Evolutionary conservation across 2,113 vertebrate species (phyloP).

Genomic region (Sarotherodon lohbergeri): DNA sequence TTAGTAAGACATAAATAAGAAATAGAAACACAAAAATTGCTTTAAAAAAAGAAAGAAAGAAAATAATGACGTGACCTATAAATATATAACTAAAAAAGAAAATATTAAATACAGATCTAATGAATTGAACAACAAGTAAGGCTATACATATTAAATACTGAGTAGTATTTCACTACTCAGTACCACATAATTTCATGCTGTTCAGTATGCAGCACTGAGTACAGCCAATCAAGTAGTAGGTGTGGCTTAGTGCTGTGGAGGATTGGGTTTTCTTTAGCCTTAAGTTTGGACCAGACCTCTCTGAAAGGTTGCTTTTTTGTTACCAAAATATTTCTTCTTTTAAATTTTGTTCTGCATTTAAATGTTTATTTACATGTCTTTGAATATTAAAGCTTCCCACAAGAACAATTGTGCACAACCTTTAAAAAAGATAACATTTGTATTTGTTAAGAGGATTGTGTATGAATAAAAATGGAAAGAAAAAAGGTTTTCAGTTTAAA

Average conservation of each 20-base stretch:
- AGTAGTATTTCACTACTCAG: neutral
- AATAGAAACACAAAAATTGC: neutral
- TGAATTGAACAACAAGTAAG: neutral
- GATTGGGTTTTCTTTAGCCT: neutral
- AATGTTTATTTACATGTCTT: neutral
- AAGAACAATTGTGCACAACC: neutral
- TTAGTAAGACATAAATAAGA: neutral
- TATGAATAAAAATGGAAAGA: neutral
- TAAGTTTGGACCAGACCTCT: neutral
- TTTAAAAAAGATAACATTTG: neutral
- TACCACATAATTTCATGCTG: rapidly evolving
- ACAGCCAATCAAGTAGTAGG: neutral
- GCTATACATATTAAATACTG: neutral
- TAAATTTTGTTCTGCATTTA: rapidly evolving
- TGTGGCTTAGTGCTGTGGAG: neutral
- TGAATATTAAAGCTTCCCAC: neutral
- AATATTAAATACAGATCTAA: neutral
- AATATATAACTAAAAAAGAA: neutral
- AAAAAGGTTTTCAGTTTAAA: neutral
- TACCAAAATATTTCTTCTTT: neutral
- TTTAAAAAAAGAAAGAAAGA: neutral
- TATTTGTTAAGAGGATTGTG: rapidly evolving
- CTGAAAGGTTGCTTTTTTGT: neutral
- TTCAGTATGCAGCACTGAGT: rapidly evolving
- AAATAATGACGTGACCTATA: neutral